phyloP scores from a whole-genome alignment of 35 echinoderm and acorn worm genomes.

The Chiridota heheva region DNA sequence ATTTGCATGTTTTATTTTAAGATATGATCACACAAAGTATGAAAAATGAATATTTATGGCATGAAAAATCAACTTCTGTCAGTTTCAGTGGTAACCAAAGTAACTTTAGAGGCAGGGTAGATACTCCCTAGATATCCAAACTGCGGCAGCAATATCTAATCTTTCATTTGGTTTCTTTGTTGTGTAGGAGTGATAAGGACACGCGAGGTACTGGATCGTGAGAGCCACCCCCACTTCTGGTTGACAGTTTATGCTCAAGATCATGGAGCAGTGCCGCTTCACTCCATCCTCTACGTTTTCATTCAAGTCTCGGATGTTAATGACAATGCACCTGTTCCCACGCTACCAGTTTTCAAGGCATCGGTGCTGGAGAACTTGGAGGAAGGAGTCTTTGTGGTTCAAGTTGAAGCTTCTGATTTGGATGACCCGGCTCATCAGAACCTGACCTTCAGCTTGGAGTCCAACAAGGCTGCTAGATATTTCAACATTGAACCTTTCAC shows the following conservation, averaged over 20 bases:
- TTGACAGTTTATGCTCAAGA: constrained; percentile 93
- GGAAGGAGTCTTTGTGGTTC: constrained; percentile 43
- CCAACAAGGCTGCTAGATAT: constrained; percentile 42
- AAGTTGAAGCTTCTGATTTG: constrained; percentile 62
- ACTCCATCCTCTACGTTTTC: constrained; percentile 80
- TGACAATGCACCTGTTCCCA: constrained; percentile 81
- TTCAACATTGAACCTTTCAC: constrained; percentile 73
- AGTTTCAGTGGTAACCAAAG: no score
- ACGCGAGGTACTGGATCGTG: constrained; percentile 64
- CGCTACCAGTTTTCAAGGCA: constrained; percentile 60
- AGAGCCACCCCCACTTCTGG: constrained; percentile 79
- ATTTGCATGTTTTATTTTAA: no score
- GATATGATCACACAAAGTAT: no score
- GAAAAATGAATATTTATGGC: no score
- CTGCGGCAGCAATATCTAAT: background rate
- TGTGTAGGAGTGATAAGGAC: constrained; percentile 74
- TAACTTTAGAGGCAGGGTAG: no score
- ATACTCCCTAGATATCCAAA: no score
- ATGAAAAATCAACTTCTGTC: no score
- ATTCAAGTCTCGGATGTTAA: constrained; percentile 82
- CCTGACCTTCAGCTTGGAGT: constrained; percentile 51
- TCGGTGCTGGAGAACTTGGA: constrained; percentile 60
- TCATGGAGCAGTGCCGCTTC: constrained; percentile 74
- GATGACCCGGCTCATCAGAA: constrained; percentile 52
- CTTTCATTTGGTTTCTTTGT: constrained; percentile 14